Evolutionary conservation across 2,113 vertebrate genomes (phyloP), one percentile per base, ranked within the genome.

Genomic region (Melanerpes formicivorus): DNA sequence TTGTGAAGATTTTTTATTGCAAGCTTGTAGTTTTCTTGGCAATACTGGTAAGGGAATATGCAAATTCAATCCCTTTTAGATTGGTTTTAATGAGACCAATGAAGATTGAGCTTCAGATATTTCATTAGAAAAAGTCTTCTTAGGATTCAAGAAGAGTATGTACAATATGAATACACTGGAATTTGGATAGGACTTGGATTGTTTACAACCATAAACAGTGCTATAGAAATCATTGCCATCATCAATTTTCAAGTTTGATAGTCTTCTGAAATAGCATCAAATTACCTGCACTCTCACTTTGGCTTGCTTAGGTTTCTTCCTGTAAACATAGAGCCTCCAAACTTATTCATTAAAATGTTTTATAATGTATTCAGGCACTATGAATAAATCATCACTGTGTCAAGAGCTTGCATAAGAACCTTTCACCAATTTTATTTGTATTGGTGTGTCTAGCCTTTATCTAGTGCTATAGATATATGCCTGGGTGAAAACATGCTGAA

Each of bases 351-450:
- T 56, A 63, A 63, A 48, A 72, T 3, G 3, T 32, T 54, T 84
- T 76, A 72, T 75, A 10, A 50, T 26, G 30, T 8, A 32, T 34
- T n/a, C 2, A 27, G 0, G 1, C 13, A 55, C 34, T 18, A 40
- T 12, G 16, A 74, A 56, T 73, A 90, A 88, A 83, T n/a, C 32
- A 48, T 25, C 67, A 11, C 16, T 13, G 52, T 0, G 0, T 71
- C 37, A 82, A 78, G 5, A 54, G 5, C 30, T 63, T 74, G 11
- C 0, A 0, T 32, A 25, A 67, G 9, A 67, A 29, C 14, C 34
- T 80, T 67, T 44, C 10, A 88, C 48, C 15, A 3, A 19, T 74
- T 80, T 18, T 59, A 42, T 32, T 11, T 69, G 29, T 52, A 56
- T 4, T 42, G 23, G 85, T 10, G 5, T 87, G 42, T 32, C 40